These are phyloP conservation scores for Cosmopolites sordidus DNA, from an alignment of 2,888 invertebrate species.

Conservation along the genomic window DNA sequence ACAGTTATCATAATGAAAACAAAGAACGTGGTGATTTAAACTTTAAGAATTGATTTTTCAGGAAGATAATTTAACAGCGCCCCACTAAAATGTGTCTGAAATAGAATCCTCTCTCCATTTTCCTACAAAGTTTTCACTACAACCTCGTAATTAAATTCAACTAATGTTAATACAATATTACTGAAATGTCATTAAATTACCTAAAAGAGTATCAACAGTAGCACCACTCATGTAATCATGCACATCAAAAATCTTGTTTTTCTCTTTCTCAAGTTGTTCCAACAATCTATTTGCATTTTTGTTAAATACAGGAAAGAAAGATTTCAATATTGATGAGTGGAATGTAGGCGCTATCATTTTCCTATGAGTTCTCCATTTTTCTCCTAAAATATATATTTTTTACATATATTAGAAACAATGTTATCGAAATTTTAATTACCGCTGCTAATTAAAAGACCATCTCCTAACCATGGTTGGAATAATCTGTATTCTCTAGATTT, in stretches of 20 bases:
- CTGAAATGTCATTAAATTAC: too few species aligned
- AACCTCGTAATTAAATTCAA: too few species aligned
- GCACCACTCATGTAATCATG: slow-evolving; percentile 52
- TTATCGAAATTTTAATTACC: slow-evolving; percentile 32
- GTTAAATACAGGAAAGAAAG: slow-evolving; percentile 53
- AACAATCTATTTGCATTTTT: slow-evolving; percentile 49
- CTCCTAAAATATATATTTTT: slow-evolving; percentile 38
- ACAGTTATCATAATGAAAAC: too few species aligned
- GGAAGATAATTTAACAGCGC: too few species aligned
- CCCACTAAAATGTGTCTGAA: too few species aligned
- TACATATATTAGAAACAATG: neutral
- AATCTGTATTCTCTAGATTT: slow-evolving; percentile 44
- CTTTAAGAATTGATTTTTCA: too few species aligned
- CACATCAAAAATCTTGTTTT: slow-evolving; percentile 50
- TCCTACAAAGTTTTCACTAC: too few species aligned
- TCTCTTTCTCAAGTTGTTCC: slow-evolving; percentile 43
- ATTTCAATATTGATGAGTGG: slow-evolving; percentile 51
- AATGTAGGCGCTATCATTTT: slow-evolving; percentile 55
- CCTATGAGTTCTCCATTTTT: slow-evolving; percentile 52
- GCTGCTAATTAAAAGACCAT: slow-evolving; percentile 46
- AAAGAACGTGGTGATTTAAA: too few species aligned
- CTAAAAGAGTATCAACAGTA: slow-evolving; percentile 52
- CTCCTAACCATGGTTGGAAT: slow-evolving; percentile 48
- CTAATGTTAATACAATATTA: too few species aligned
- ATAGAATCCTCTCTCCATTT: too few species aligned